Percentiles rank a stretch among this genome's conserved stretches.
Evolutionary conservation across 2,888 invertebrate species (phyloP).

Genomic region (Volucella inanis): DNA sequence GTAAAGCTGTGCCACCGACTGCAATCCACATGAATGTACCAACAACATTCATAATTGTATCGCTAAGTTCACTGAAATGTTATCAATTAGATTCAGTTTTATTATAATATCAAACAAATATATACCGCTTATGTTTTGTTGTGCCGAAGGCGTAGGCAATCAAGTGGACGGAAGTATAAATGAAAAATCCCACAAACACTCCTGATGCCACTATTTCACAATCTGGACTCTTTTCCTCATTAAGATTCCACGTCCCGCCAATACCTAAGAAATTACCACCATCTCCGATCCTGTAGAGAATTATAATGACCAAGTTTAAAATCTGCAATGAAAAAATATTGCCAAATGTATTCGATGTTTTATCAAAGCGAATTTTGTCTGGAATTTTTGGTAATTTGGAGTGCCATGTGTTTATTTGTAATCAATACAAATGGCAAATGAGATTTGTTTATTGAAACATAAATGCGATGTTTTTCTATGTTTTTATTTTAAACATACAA

Average conservation of each 20-base stretch:
- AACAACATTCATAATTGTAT: conserved; percentile 94
- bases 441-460: too few species aligned
- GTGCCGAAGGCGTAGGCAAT: conserved; percentile 90
- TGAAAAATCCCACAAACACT: conserved; percentile 92
- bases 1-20: conserved; percentile 92
- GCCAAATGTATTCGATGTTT: conserved; percentile 17
- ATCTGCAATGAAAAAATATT: conserved; percentile 85
- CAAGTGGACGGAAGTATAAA: conserved; percentile 91
- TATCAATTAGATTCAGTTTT: conserved; percentile 1
- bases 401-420: too few species aligned
- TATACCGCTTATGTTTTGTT: conserved; percentile 89
- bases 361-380: neutral
- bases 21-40: conserved; percentile 93
- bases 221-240: conserved; percentile 94
- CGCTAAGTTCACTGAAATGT: conserved; percentile 87
- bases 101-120: neutral
- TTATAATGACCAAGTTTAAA: conserved; percentile 90
- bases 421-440: too few species aligned
- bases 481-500: too few species aligned
- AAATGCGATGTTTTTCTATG: conserved; percentile 27
- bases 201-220: conserved; percentile 95
- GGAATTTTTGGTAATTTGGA: too few species aligned
- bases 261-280: conserved; percentile 93
- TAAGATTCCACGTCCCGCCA: conserved; percentile 95
- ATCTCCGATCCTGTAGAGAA: conserved; percentile 92